phyloP scores from a whole-genome alignment of 2,113 vertebrate species.

The Festucalex cinctus region DNA sequence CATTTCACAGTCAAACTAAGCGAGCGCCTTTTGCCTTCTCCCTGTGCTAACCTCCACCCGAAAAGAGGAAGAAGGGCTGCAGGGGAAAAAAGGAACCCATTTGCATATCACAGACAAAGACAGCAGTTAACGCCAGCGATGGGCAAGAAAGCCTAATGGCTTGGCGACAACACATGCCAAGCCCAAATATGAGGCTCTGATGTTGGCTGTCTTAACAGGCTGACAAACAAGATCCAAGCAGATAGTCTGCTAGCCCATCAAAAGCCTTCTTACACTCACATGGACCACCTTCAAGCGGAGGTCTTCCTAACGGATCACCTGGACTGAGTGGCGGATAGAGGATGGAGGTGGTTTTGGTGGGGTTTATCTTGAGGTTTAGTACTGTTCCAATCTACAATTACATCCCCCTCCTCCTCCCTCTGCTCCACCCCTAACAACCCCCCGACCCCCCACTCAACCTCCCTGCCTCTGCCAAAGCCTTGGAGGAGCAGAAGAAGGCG shows the following conservation, averaged over 20 bases:
- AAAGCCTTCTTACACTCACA: constrained; percentile 26
- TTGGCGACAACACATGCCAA: constrained; percentile 64
- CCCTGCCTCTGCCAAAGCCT: constrained; percentile 82
- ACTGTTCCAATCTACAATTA: constrained; percentile 81
- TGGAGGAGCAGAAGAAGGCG: constrained; percentile 75
- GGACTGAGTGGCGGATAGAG: constrained; percentile 70
- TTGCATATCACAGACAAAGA: constrained; percentile 79
- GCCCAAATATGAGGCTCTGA: constrained; percentile 60
- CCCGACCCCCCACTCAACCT: constrained; percentile 54
- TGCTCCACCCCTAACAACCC: constrained; percentile 54
- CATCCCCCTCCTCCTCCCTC: constrained; percentile 60
- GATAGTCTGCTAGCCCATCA: constrained; percentile 29
- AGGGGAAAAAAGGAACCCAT: constrained; percentile 54
- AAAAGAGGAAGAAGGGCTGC: constrained; percentile 53
- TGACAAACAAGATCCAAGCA: constrained; percentile 67
- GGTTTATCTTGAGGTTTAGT: constrained; percentile 87
- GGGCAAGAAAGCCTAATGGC: constrained; percentile 68
- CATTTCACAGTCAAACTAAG: constrained; percentile 75
- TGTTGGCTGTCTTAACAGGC: constrained; percentile 55
- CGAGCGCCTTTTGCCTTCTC: constrained; percentile 68
- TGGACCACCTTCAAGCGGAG: constrained; percentile 46
- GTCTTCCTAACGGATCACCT: constrained; percentile 84
- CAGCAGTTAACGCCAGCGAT: constrained; percentile 71
- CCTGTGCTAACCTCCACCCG: constrained; percentile 57
- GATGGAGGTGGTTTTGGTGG: constrained; percentile 81